These are phyloP conservation scores for Drepana arcuata DNA, from an alignment of 1,140 invertebrate genomes.

Conservation along the genomic window DNA sequence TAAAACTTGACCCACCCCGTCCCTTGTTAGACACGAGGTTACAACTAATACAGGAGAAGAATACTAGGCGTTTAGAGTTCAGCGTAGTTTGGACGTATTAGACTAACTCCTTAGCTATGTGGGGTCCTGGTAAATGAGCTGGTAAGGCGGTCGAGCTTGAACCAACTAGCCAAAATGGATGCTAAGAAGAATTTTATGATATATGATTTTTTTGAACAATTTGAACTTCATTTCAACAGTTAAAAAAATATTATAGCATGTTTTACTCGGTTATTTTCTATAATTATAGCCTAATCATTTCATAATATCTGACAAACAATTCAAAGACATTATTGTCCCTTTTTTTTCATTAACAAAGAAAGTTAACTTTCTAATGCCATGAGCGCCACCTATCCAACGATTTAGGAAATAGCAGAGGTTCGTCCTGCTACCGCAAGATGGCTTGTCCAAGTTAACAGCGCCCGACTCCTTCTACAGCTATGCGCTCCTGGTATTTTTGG, in stretches of 20 bases:
- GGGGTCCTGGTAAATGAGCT: slow-evolving; percentile 43
- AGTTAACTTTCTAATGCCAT: no score
- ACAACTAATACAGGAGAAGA: slow-evolving; percentile 18
- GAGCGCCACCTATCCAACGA: slow-evolving; percentile 10
- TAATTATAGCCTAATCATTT: no score
- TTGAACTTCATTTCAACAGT: no score
- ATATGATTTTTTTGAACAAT: no score
- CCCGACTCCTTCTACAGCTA: slow-evolving; percentile 1
- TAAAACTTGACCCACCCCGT: slow-evolving; percentile 43
- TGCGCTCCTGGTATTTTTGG: slow-evolving; percentile 24
- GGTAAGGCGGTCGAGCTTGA: slow-evolving; percentile 35
- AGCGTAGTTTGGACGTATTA: slow-evolving; percentile 18
- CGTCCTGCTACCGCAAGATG: slow-evolving; percentile 14
- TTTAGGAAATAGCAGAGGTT: no score
- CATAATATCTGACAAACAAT: no score
- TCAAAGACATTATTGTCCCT: no score
- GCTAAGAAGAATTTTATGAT: background rate
- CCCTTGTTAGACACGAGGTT: slow-evolving; percentile 24
- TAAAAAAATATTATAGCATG: no score
- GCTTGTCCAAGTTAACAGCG: slow-evolving; percentile 3
- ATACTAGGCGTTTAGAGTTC: background rate
- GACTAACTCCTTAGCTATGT: slow-evolving; percentile 26
- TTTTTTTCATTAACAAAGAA: no score
- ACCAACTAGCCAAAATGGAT: background rate
- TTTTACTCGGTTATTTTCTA: no score